phyloP scores from a whole-genome alignment of 2,888 invertebrate genomes.

The Drosophila neutralis region DNA sequence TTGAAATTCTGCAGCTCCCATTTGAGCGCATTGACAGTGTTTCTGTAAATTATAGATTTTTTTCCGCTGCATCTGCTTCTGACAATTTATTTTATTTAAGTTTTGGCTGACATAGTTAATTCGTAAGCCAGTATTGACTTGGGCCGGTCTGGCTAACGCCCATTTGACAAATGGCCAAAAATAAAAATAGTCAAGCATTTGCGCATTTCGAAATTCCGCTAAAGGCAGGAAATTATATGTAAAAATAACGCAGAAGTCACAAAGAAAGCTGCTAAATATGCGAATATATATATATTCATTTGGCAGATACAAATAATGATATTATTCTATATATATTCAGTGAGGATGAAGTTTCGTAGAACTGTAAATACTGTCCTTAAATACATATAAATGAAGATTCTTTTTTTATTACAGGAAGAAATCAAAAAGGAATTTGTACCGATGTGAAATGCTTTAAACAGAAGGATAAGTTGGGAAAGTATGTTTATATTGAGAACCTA shows the following conservation, averaged over 20 bases:
- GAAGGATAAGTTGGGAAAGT: background rate
- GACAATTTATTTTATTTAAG: slow-evolving; percentile 73
- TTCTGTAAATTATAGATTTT: slow-evolving; percentile 79
- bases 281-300: background rate
- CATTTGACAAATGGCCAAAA: slow-evolving; percentile 74
- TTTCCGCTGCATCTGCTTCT: slow-evolving; percentile 48
- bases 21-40: slow-evolving; percentile 44
- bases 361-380: background rate
- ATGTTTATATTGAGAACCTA: background rate
- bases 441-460: background rate
- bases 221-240: slow-evolving; percentile 23
- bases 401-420: background rate
- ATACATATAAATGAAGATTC: background rate
- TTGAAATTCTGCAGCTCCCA: slow-evolving; percentile 21
- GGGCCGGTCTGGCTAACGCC: slow-evolving; percentile 56
- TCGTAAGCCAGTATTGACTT: slow-evolving; percentile 37
- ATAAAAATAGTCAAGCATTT: slow-evolving; percentile 41
- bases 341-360: background rate
- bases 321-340: background rate
- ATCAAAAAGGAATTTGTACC: background rate
- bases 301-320: background rate
- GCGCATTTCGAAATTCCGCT: slow-evolving; percentile 42
- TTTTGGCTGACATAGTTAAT: slow-evolving; percentile 73
- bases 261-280: slow-evolving; percentile 3
- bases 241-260: slow-evolving; percentile 17